These are phyloP conservation scores for Procambarus clarkii DNA, from an alignment of 1,140 invertebrate genomes.

Conservation along the genomic window DNA sequence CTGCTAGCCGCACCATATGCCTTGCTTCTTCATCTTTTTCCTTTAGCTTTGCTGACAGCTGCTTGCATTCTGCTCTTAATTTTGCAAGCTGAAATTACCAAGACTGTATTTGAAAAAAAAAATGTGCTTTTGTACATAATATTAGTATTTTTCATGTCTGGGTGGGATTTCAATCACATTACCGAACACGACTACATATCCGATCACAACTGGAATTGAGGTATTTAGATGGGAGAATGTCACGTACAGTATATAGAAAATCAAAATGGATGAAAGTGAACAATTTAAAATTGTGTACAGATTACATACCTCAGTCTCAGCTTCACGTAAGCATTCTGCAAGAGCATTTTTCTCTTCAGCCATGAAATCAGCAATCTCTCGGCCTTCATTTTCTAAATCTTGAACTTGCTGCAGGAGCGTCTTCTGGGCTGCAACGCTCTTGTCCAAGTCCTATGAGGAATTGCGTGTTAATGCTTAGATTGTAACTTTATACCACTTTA, in stretches of 20 bases:
- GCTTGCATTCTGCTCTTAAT: constrained; percentile 44
- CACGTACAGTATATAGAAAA: no score
- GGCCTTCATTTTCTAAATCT: constrained; percentile 83
- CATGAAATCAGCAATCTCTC: constrained; percentile 86
- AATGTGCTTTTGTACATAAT: no score
- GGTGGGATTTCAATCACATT: no score
- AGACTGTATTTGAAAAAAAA: no score
- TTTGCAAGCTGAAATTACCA: constrained; percentile 29
- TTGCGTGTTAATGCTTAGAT: background rate
- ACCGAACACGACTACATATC: no score
- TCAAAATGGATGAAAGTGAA: no score
- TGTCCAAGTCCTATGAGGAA: constrained; percentile 81
- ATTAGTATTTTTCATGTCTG: no score
- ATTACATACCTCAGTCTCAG: constrained; percentile 81
- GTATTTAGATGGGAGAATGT: no score
- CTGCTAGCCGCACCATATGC: constrained; percentile 85
- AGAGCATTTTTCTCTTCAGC: constrained; percentile 85
- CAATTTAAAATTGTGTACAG: no score
- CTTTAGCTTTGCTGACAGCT: constrained; percentile 79
- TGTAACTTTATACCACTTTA: no score
- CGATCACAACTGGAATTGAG: no score
- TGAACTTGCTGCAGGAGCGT: constrained; percentile 83
- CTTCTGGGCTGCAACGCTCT: constrained; percentile 82
- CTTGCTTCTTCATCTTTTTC: constrained; percentile 85
- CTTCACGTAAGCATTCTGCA: constrained; percentile 84